These are phyloP conservation scores for Narcine bancroftii DNA, from an alignment of 2,113 vertebrate genomes.

Conservation along the genomic window DNA sequence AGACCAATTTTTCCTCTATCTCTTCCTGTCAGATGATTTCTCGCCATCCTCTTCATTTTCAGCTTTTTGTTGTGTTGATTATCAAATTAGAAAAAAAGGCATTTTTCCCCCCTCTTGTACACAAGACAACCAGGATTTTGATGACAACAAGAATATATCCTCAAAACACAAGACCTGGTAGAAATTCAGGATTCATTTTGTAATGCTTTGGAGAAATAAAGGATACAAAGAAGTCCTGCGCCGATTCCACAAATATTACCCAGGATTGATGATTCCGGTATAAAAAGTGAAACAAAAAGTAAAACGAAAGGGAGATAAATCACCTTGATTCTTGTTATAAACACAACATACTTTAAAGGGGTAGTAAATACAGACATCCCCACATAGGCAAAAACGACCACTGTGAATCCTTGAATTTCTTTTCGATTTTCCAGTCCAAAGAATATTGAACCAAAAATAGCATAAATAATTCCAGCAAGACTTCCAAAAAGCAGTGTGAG, in stretches of 20 bases:
- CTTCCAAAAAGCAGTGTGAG: neutral
- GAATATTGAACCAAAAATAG: neutral
- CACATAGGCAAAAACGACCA: neutral
- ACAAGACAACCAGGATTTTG: neutral
- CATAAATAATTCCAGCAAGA: neutral
- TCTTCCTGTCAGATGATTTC: too few relatives aligned
- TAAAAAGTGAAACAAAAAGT: neutral
- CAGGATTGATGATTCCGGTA: constrained; percentile 1
- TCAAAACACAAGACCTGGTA: neutral
- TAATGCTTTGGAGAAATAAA: neutral
- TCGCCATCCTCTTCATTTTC: neutral
- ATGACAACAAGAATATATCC: neutral
- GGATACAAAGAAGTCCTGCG: constrained; percentile 10
- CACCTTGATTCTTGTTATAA: constrained; percentile 10
- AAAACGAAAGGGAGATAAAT: constrained; percentile 12
- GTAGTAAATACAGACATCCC: neutral
- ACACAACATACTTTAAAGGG: neutral
- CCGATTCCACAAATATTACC: constrained; percentile 23
- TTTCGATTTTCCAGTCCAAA: constrained; percentile 4
- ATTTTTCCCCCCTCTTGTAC: neutral
- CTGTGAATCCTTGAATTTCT: constrained; percentile 31
- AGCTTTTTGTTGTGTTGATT: neutral
- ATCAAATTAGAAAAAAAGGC: neutral
- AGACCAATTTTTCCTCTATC: neutral
- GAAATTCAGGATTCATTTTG: neutral